These are phyloP conservation scores for Heliocidaris erythrogramma DNA, from an alignment of 35 echinoderm and acorn worm genomes.

Conservation along the genomic window DNA sequence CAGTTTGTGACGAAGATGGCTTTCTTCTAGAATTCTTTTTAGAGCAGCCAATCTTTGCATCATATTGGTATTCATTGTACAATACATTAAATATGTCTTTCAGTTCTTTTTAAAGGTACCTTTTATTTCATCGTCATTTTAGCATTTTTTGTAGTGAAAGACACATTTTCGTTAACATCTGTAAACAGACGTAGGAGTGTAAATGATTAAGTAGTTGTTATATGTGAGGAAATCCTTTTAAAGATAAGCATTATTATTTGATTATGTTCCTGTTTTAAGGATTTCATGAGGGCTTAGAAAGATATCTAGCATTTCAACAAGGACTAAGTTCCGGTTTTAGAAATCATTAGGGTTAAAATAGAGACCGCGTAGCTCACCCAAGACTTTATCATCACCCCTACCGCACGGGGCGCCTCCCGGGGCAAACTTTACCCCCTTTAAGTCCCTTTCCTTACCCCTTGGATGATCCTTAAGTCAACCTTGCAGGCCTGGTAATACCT, in stretches of 20 bases:
- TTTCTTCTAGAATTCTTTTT: too few relatives aligned
- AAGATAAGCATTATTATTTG: not conserved
- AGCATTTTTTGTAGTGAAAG: too few relatives aligned
- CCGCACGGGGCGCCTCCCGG: not conserved
- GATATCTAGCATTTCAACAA: not conserved
- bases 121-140: too few relatives aligned
- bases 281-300: not conserved
- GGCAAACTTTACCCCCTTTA: not conserved
- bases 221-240: not conserved
- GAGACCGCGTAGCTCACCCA: not conserved
- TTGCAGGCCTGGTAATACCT: not conserved
- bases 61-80: too few relatives aligned
- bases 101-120: too few relatives aligned
- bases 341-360: not conserved
- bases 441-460: not conserved
- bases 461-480: not conserved
- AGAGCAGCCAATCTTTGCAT: too few relatives aligned
- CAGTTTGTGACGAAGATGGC: too few relatives aligned
- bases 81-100: too few relatives aligned
- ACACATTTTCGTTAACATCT: too few relatives aligned
- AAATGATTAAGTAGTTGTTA: not conserved
- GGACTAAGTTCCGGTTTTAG: not conserved
- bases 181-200: not conserved
- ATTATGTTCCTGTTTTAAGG: not conserved
- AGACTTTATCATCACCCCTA: not conserved